A percentile compares a stretch with the other conserved stretches of the same genome.
phyloP scores from a whole-genome alignment of 2,888 invertebrate species.

The Pecten maximus region DNA sequence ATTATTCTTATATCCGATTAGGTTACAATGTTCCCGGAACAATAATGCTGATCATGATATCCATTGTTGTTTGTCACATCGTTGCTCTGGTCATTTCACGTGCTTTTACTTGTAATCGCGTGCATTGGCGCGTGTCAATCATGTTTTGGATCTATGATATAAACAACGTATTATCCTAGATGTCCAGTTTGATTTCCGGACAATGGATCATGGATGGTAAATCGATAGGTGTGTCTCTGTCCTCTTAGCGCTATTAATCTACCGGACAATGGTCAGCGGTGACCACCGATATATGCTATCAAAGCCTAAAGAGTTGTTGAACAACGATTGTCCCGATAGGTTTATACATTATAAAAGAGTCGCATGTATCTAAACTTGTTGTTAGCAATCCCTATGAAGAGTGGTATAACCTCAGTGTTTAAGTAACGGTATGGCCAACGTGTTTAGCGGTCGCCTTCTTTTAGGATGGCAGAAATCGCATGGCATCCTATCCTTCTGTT shows the following conservation, averaged over 20 bases:
- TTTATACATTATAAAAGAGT: neutral
- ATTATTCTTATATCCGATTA: too few species aligned
- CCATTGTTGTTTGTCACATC: neutral
- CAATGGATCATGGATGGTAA: neutral
- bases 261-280: neutral
- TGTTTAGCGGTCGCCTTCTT: too few species aligned
- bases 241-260: neutral
- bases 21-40: neutral
- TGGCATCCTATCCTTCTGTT: too few species aligned
- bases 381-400: too few species aligned
- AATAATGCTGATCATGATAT: neutral
- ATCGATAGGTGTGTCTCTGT: neutral
- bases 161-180: constrained; percentile 1
- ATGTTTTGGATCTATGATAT: neutral
- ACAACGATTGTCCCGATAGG: neutral
- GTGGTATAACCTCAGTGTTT: too few species aligned
- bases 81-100: neutral
- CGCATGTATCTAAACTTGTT: neutral
- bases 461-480: too few species aligned
- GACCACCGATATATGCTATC: neutral
- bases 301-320: neutral
- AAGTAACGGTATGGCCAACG: too few species aligned
- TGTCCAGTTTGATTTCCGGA: constrained; percentile 24
- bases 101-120: neutral
- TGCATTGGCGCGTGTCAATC: neutral